These are phyloP conservation scores for Perca flavescens DNA, from an alignment of 2,113 vertebrate species.

Conservation along the genomic window DNA sequence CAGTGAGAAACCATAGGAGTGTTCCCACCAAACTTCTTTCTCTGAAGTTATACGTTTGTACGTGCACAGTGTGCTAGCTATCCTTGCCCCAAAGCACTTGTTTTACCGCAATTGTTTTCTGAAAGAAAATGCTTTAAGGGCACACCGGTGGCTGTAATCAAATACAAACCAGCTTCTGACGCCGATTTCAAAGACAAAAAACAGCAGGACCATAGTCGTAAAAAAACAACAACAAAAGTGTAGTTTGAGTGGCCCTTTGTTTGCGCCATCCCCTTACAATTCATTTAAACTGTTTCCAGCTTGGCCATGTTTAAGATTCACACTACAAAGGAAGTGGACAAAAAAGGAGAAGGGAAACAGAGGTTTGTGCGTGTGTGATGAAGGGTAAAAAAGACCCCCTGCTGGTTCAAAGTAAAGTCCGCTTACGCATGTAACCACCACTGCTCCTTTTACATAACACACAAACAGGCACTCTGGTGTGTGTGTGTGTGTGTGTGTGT, in stretches of 20 bases:
- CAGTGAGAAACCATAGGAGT: not conserved
- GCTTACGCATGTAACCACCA: slow-evolving; percentile 37
- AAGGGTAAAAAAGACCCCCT: slow-evolving; percentile 51
- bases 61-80: not conserved
- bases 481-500: slow-evolving; percentile 8
- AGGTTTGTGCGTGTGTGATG: slow-evolving; percentile 31
- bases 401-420: slow-evolving; percentile 68
- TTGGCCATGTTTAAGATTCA: slow-evolving; percentile 37
- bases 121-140: slow-evolving; percentile 20
- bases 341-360: slow-evolving; percentile 32
- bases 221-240: slow-evolving; percentile 36
- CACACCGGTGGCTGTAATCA: slow-evolving; percentile 34
- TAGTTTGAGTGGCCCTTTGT: slow-evolving; percentile 60
- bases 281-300: slow-evolving; percentile 30
- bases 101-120: slow-evolving; percentile 15
- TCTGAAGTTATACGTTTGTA: not conserved
- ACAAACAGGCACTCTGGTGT: slow-evolving; percentile 19
- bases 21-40: not conserved
- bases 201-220: slow-evolving; percentile 10
- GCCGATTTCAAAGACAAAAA: slow-evolving; percentile 47
- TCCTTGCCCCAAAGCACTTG: not conserved
- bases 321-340: slow-evolving; percentile 68
- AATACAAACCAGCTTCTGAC: slow-evolving; percentile 24
- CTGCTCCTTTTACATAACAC: slow-evolving; percentile 60
- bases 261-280: slow-evolving; percentile 51